These are phyloP conservation scores for Pollenia amentaria DNA, from an alignment of 2,888 invertebrate species.

Conservation along the genomic window DNA sequence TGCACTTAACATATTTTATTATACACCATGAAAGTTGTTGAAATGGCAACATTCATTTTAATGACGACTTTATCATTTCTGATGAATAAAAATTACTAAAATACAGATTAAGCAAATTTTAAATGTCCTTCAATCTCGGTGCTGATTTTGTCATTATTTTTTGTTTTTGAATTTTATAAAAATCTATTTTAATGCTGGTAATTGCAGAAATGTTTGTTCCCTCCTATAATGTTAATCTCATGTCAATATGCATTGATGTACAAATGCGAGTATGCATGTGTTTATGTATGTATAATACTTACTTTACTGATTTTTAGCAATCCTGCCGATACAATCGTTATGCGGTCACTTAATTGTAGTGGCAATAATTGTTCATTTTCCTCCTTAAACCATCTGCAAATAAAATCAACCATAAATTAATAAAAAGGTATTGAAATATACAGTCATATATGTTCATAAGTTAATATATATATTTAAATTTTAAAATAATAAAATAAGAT, in stretches of 20 bases:
- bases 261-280: not conserved
- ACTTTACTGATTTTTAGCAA: slow-evolving; percentile 89
- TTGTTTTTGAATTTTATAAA: slow-evolving; percentile 17
- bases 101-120: not conserved
- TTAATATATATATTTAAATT: too few species aligned
- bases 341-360: slow-evolving; percentile 88
- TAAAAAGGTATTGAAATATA: not conserved
- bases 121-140: not conserved
- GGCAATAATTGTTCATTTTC: slow-evolving; percentile 89
- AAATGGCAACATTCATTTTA: slow-evolving; percentile 17
- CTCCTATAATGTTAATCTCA: too few species aligned
- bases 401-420: not conserved
- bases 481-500: too few species aligned
- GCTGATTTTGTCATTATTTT: not conserved
- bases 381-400: slow-evolving; percentile 90
- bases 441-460: too few species aligned
- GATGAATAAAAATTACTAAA: slow-evolving; percentile 9
- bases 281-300: slow-evolving; percentile 44
- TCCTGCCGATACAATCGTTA: slow-evolving; percentile 87
- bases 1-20: not conserved
- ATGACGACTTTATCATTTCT: not conserved
- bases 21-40: not conserved
- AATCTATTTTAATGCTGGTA: too few species aligned
- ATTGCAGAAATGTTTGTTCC: too few species aligned
- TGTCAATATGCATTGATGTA: too few species aligned